phyloP scores from a whole-genome alignment of 92 coral and sea anemone genomes.

The Scolanthus callimorphus region DNA sequence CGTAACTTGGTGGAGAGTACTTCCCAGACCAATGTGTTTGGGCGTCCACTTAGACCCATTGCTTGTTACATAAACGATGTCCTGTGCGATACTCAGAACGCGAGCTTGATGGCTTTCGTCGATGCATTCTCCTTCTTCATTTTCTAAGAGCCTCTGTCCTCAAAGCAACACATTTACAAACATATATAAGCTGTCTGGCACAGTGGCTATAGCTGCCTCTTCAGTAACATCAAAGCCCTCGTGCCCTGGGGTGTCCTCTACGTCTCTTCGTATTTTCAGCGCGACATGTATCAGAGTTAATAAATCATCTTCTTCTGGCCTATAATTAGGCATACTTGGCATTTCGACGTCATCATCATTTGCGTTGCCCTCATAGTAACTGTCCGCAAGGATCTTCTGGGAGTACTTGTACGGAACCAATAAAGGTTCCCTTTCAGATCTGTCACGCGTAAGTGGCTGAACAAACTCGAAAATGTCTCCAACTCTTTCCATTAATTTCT shows the following conservation, averaged over 20 bases:
- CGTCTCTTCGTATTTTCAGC: constrained; percentile 33
- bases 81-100: constrained; percentile 33
- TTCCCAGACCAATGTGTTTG: constrained; percentile 52
- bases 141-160: constrained; percentile 18
- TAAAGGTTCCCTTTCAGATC: constrained; percentile 31
- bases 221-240: constrained; percentile 16
- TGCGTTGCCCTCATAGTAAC: constrained; percentile 10
- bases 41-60: constrained; percentile 56
- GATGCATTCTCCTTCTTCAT: constrained; percentile 1
- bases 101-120: constrained; percentile 32
- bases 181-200: constrained; percentile 49
- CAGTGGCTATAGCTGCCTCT: constrained; percentile 25
- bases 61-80: constrained; percentile 36
- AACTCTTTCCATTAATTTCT: constrained; percentile 25
- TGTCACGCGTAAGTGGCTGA: constrained; percentile 29
- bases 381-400: constrained; percentile 7
- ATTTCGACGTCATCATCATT: constrained; percentile 5
- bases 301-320: constrained; percentile 23
- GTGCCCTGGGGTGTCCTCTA: constrained; percentile 18
- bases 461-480: constrained; percentile 27
- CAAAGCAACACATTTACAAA: constrained; percentile 38
- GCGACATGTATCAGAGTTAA: constrained; percentile 47
- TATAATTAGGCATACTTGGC: constrained; percentile 13
- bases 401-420: constrained; percentile 38
- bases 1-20: constrained; percentile 56